Base-by-base conservation (phyloP, 2,888 invertebrate genomes). In the Catocala fraxini region DNA sequence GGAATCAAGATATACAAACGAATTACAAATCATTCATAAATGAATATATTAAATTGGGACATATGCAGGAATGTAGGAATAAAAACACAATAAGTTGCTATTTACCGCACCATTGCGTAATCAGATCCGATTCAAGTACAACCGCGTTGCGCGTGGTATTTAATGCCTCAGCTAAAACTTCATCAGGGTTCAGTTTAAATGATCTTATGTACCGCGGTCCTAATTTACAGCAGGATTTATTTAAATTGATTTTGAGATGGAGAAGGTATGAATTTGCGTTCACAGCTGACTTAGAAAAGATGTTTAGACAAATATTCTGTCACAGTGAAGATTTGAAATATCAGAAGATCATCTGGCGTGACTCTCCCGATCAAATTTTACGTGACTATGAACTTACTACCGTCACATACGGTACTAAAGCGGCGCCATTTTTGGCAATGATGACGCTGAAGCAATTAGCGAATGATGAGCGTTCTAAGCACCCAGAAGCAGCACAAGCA, bases 161-260 rank as follows among this genome's bases (percentile, higher is more conserved):
- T 41, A 58, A 58, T 35, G 58, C 15, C 0, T 52, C 58, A n/a
- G 4, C 35, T 6, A 51, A 51, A 45, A 52, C 52, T 5, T 39
- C 47, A 35, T 13, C 46, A 5, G 52, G 52, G 1, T 15, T 25
- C 4, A 58, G 52, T 15, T 47, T 58, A 25, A 58, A 58, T 12
- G 58, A 58, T 13, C 11, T 58, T 9, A 71, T 68, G 61, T 53
- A 62, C 5, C 39, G 53, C 5, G 69, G 64, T 0, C 67, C 63
- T 1, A 70, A 73, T 52, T 56, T 73, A 46, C 68, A 73, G 41
- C 46, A 54, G 47, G 68, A 73, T 47, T 46, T 73, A 3, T 45
- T 58, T 6, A 35, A 51, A 52, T 34, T 72, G 6, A 65, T 72
- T 9, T 49, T 68, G 3, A 51, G 41, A 39, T 72, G 67, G 63